Evolutionary conservation across 2,113 vertebrate genomes (phyloP), one percentile per base, ranked within the genome.

Genomic region (Zosterops hypoxanthus): DNA sequence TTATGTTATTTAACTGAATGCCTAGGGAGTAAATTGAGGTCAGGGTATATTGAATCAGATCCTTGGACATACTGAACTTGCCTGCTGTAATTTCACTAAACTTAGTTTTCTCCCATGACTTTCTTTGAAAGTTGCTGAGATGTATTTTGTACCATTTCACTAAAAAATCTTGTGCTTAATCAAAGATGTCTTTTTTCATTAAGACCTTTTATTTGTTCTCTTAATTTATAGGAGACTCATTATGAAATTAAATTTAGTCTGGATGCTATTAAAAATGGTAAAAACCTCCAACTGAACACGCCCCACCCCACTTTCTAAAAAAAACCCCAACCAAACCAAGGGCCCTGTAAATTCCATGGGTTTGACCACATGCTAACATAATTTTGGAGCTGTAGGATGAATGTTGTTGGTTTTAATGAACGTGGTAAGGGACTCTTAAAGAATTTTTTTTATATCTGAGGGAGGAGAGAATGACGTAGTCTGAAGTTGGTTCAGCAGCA

Each of bases 251-350:
- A 82, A 79, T 42, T 69, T 65, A 36, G 23, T 73, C 21, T 72
- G 3, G 3, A 8, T 79, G 19, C 9, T 70, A 36, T 42, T 41
- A 64, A 79, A 86, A 79, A 63, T 34, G 57, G 23, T 50, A 36
- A 83, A 78, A 28, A 5, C 0, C 18, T 46, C 0, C 8, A 71
- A 61, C 9, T 20, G 46, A 78, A 42, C 26, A 23, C 1, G 2
- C 3, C 16, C 16, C 6, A 24, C 5, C 19, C 12, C n/a, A 28
- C 23, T 78, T 87, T 33, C 23, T 71, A 5, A 39, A 39, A 59
- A n/a, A 39, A 56, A 44, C 0, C 0, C 13, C 18, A n/a, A 15
- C 6, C 34, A 20, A 60, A 36, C 22, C 26, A 55, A 61, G 3
- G 3, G 1, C 3, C 2, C 11, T 68, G 29, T 65, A 57, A 80